Conservation (phyloP, 35 echinoderm and acorn worm genomes). For the Chiridota heheva region DNA sequence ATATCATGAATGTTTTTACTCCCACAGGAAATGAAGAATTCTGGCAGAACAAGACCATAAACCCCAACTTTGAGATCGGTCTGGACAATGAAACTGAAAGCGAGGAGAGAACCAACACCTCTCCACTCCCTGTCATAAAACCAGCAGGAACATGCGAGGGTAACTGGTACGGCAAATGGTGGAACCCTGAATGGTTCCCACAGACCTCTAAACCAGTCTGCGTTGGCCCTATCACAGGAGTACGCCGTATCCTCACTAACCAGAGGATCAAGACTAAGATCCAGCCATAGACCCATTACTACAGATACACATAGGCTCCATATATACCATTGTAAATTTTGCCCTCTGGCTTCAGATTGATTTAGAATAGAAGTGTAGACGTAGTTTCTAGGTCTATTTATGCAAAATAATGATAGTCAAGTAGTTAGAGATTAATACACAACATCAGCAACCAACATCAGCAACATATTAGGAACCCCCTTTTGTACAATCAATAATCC, state of each 20-base stretch:
- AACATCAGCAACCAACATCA: too few relatives aligned
- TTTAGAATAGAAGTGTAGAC: too few relatives aligned
- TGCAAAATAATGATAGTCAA: too few relatives aligned
- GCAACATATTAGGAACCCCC: too few relatives aligned
- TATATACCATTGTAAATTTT: too few relatives aligned
- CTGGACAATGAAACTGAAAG: neutral
- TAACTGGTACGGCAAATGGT: slow-evolving; percentile 58
- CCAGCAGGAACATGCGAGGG: slow-evolving; percentile 51
- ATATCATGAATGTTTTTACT: too few relatives aligned
- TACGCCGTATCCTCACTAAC: slow-evolving; percentile 14
- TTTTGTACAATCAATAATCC: too few relatives aligned
- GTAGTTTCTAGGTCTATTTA: too few relatives aligned
- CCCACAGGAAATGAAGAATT: slow-evolving; percentile 57
- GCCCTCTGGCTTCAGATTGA: too few relatives aligned
- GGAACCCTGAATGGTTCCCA: slow-evolving; percentile 75
- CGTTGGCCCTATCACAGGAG: slow-evolving; percentile 22
- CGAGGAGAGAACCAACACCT: neutral
- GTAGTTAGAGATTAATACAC: too few relatives aligned
- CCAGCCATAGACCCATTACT: slow-evolving; percentile 36
- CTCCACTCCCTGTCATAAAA: slow-evolving; percentile 1
- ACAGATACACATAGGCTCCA: too few relatives aligned
- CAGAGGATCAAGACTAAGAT: slow-evolving; percentile 17
- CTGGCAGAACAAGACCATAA: slow-evolving; percentile 43
- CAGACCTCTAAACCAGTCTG: slow-evolving; percentile 12
- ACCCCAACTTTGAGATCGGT: slow-evolving; percentile 42